Evolutionary conservation across 92 coral and sea anemone genomes (phyloP).

Genomic region (Blastomussa wellsi): DNA sequence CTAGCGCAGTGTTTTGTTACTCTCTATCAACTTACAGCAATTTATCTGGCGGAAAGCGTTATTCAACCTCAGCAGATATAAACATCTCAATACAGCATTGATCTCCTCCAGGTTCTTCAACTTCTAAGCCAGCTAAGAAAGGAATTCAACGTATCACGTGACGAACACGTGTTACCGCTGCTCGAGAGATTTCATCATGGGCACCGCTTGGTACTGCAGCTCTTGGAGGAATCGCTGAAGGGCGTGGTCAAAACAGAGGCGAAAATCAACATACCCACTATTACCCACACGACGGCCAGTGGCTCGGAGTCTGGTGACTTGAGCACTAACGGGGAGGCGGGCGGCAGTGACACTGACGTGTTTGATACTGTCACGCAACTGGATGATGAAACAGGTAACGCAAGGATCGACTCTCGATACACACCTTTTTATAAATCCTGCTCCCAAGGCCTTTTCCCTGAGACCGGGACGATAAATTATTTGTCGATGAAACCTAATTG

Average conservation of each 20-base stretch:
- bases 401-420: background rate
- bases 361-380: slow-evolving; percentile 89
- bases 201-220: slow-evolving; percentile 69
- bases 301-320: slow-evolving; percentile 31
- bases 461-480: too few species aligned
- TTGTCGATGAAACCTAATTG: too few species aligned
- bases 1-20: too few species aligned
- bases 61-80: too few species aligned
- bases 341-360: slow-evolving; percentile 75
- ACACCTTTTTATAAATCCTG: too few species aligned
- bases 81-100: background rate
- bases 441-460: background rate
- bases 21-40: too few species aligned
- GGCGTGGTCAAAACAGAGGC: slow-evolving; percentile 27
- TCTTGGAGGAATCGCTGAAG: slow-evolving; percentile 62
- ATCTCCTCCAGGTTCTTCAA: slow-evolving; percentile 63
- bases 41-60: too few species aligned
- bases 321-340: slow-evolving; percentile 37
- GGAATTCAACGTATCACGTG: slow-evolving; percentile 65
- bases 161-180: slow-evolving; percentile 71
- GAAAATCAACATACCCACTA: slow-evolving; percentile 16
- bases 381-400: slow-evolving; percentile 83
- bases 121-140: slow-evolving; percentile 61
- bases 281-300: slow-evolving; percentile 30
- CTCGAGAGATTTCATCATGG: slow-evolving; percentile 80